A percentile compares a stretch with the other conserved stretches of the same genome.
These are phyloP conservation scores for roundworm (Caenorhabditis elegans) DNA, from an alignment of 1,140 invertebrate species.

Conservation along the genomic window DNA sequence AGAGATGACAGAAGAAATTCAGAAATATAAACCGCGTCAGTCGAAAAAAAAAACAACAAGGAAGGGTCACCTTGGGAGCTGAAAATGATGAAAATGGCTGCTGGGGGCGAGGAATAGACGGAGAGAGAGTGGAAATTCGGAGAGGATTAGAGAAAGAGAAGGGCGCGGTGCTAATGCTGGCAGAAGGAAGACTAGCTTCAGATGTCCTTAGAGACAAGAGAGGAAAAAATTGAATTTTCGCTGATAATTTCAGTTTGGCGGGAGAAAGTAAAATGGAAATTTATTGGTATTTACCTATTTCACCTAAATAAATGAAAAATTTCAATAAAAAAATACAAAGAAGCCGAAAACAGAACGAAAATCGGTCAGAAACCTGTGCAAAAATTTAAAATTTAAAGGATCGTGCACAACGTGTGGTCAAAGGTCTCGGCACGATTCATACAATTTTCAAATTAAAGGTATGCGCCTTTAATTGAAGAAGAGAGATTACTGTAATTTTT, in stretches of 20 bases:
- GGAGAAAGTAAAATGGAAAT: no score
- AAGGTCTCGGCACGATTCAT: no score
- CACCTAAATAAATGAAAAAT: no score
- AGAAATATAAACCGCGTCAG: not conserved
- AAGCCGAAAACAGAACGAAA: not conserved
- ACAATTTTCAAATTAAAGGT: no score
- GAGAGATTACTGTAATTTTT: no score
- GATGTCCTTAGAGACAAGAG: not conserved
- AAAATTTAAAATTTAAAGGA: not conserved
- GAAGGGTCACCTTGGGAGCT: constrained; percentile 6
- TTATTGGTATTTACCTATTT: no score
- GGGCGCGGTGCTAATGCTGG: not conserved
- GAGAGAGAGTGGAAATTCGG: no score
- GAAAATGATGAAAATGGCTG: constrained; percentile 20
- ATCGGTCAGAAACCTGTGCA: not conserved
- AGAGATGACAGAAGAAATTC: not conserved
- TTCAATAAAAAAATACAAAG: not conserved
- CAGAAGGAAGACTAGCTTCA: not conserved
- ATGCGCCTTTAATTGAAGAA: no score
- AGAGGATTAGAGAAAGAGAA: not conserved
- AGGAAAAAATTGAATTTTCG: no score
- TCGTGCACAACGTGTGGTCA: no score
- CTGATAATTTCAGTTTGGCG: no score
- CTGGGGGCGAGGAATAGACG: not conserved
- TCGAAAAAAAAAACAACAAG: not conserved